These are phyloP conservation scores for Linnaemya tessellans DNA, from an alignment of 2,888 invertebrate genomes.

Conservation along the genomic window DNA sequence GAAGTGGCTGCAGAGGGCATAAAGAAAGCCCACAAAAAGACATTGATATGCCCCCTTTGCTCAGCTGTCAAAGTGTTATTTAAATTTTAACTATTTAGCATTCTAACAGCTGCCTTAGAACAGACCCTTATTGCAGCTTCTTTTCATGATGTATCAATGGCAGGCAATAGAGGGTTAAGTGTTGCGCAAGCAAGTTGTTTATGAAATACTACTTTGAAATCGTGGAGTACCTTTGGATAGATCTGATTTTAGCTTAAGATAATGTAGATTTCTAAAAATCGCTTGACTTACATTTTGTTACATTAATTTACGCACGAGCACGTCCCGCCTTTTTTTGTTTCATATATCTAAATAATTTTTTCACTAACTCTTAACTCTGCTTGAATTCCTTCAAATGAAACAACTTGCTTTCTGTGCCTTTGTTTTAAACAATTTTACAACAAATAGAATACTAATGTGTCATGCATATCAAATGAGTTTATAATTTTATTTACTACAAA, in stretches of 20 bases:
- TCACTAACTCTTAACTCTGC: background rate
- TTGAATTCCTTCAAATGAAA: background rate
- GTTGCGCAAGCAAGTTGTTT: background rate
- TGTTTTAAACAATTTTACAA: slow-evolving; percentile 43
- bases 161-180: background rate
- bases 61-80: too few relatives aligned
- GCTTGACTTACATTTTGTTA: slow-evolving; percentile 48
- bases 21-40: too few relatives aligned
- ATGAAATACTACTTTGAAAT: background rate
- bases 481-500: slow-evolving; percentile 60
- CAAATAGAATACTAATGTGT: slow-evolving; percentile 65
- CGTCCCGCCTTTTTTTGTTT: slow-evolving; percentile 47
- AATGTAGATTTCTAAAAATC: background rate
- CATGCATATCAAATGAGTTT: slow-evolving; percentile 65
- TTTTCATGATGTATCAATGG: too few relatives aligned
- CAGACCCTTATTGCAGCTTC: too few relatives aligned
- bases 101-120: too few relatives aligned
- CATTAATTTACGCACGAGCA: slow-evolving; percentile 66
- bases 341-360: slow-evolving; percentile 10
- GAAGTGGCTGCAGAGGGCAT: too few relatives aligned
- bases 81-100: too few relatives aligned
- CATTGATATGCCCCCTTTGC: too few relatives aligned
- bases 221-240: slow-evolving; percentile 14
- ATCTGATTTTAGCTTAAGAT: slow-evolving; percentile 34
- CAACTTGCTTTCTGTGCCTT: background rate